A percentile compares a stretch with the other conserved stretches of the same genome.
Conservation (phyloP, 1,140 invertebrate genomes). For the Arion vulgaris region DNA sequence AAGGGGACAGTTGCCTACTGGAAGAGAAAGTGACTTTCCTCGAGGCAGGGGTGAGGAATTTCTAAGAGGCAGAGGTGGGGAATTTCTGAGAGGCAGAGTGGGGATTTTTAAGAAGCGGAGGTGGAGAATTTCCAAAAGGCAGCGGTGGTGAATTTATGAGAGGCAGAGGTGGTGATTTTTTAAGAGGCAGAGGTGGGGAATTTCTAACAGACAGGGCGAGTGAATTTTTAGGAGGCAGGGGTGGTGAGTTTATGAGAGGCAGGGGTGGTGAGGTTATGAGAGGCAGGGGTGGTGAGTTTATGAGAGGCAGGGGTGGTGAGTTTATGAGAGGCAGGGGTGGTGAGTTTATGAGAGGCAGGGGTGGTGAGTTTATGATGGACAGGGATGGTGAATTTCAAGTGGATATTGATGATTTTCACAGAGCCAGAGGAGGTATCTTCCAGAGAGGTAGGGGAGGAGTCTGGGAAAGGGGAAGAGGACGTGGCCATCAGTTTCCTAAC, state of each 20-base stretch:
- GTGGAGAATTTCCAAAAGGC: background rate
- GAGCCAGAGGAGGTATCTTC: constrained; percentile 18
- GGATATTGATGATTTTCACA: constrained; percentile 19
- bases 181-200: background rate
- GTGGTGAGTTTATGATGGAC: constrained; percentile 24
- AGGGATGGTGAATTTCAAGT: background rate
- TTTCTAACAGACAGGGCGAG: background rate
- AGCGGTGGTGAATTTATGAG: background rate
- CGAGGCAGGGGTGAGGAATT: constrained; percentile 26
- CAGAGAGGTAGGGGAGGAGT: constrained; percentile 24
- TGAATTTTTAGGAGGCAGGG: constrained; percentile 25
- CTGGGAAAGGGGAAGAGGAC: constrained; percentile 27
- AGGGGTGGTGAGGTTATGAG: constrained; percentile 19
- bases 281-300: constrained; percentile 9
- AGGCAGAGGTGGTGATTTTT: background rate
- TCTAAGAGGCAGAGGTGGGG: background rate
- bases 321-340: constrained; percentile 26
- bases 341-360: background rate
- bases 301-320: constrained; percentile 1
- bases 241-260: background rate
- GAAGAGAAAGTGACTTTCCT: constrained; percentile 22
- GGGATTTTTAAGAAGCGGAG: constrained; percentile 29
- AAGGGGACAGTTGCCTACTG: background rate
- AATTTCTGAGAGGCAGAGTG: constrained; percentile 32
- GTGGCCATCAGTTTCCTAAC: background rate